phyloP scores from a whole-genome alignment of 2,113 vertebrate genomes.

The Rhinoderma darwinii region DNA sequence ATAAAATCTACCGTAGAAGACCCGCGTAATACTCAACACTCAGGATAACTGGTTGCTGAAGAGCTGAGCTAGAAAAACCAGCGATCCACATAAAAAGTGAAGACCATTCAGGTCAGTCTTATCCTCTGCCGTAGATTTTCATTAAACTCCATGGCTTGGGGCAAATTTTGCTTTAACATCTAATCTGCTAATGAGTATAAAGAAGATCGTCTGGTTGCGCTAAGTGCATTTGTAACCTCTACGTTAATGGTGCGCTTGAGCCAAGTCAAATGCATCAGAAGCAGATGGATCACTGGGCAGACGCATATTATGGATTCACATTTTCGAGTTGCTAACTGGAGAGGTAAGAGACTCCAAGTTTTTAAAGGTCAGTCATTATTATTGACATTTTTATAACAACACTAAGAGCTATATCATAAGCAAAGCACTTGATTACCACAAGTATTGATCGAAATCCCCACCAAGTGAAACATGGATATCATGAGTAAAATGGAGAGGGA shows the following conservation, averaged over 20 bases:
- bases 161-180: slow-evolving; percentile 6
- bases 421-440: slow-evolving; percentile 63
- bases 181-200: slow-evolving; percentile 1
- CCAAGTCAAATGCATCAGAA: background rate
- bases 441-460: slow-evolving; percentile 60
- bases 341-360: background rate
- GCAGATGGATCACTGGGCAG: slow-evolving; percentile 32
- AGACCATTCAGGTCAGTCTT: background rate
- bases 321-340: slow-evolving; percentile 55
- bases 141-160: background rate
- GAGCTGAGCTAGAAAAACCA: background rate
- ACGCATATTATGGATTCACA: slow-evolving; percentile 49
- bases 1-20: background rate
- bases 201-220: background rate
- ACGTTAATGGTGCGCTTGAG: background rate
- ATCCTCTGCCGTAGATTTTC: background rate
- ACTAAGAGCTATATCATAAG: slow-evolving; percentile 66
- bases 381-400: slow-evolving; percentile 63
- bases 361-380: slow-evolving; percentile 65
- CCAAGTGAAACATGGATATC: slow-evolving; percentile 34
- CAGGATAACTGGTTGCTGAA: background rate
- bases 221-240: background rate
- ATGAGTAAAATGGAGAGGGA: slow-evolving; percentile 38
- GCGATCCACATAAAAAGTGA: background rate
- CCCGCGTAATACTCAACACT: background rate